phyloP scores from a whole-genome alignment of 2,888 invertebrate genomes.

The Amiota minor region DNA sequence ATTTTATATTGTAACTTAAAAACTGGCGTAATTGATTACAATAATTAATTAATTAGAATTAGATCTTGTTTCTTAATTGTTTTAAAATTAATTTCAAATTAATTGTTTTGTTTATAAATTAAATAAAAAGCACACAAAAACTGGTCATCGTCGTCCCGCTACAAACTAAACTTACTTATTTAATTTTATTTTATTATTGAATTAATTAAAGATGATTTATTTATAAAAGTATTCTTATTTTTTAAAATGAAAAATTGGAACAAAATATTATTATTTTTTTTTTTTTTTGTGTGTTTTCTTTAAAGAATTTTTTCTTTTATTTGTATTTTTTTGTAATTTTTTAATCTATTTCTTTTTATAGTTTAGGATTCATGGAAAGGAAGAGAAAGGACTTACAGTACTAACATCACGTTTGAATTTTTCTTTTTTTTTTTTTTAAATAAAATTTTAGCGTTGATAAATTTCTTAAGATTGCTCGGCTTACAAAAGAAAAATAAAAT shows the following conservation, averaged over 20 bases:
- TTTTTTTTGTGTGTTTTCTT: neutral
- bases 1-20: neutral
- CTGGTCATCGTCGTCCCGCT: no score
- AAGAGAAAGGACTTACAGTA: constrained; percentile 25
- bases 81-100: constrained; percentile 27
- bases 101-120: constrained; percentile 20
- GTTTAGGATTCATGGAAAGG: constrained; percentile 2
- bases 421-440: constrained; percentile 23
- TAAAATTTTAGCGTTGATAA: neutral
- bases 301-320: neutral
- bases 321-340: neutral
- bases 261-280: neutral
- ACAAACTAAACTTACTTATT: no score
- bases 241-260: no score
- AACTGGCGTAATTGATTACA: neutral
- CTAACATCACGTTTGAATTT: constrained; percentile 50
- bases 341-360: neutral
- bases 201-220: no score
- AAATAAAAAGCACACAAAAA: no score
- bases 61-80: neutral
- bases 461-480: neutral
- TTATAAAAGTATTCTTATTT: no score
- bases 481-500: constrained; percentile 17
- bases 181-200: no score
- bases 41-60: constrained; percentile 10